Evolutionary conservation across 35 echinoderm and acorn worm species (phyloP).

Genomic region (Acanthaster planci): DNA sequence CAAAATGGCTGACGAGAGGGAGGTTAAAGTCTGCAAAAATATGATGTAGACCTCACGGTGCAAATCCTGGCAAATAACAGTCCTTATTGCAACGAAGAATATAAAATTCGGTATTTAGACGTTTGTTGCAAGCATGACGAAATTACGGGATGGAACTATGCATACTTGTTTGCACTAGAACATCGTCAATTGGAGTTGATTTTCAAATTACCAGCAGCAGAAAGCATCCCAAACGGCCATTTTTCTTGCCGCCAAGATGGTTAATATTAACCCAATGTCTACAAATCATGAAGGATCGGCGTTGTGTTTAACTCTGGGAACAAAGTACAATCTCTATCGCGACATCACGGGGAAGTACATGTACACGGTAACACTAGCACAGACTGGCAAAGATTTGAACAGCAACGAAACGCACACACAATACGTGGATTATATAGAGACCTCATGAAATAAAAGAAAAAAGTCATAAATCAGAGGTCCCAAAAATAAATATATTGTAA

Average conservation of each 20-base stretch:
- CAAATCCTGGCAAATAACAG: no score
- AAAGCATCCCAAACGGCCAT: background rate
- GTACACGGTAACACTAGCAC: no score
- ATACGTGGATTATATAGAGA: no score
- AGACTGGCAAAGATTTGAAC: no score
- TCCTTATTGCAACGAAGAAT: no score
- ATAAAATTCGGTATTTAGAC: no score
- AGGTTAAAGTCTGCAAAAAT: background rate
- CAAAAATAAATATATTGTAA: no score
- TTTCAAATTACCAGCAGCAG: background rate
- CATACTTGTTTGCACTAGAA: background rate
- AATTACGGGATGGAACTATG: background rate
- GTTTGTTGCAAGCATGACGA: no score
- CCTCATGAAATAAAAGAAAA: no score
- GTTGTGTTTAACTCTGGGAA: background rate
- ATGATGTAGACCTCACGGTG: no score
- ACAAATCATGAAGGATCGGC: background rate
- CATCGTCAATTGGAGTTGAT: background rate
- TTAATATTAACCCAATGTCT: constrained; percentile 5
- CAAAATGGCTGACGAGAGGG: background rate
- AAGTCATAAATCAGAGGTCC: no score
- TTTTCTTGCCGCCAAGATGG: background rate
- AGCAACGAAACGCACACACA: no score
- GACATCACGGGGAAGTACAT: background rate
- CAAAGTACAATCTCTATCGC: constrained; percentile 2